Conservation (phyloP, 2,888 invertebrate genomes). For the Cactoblastis cactorum region DNA sequence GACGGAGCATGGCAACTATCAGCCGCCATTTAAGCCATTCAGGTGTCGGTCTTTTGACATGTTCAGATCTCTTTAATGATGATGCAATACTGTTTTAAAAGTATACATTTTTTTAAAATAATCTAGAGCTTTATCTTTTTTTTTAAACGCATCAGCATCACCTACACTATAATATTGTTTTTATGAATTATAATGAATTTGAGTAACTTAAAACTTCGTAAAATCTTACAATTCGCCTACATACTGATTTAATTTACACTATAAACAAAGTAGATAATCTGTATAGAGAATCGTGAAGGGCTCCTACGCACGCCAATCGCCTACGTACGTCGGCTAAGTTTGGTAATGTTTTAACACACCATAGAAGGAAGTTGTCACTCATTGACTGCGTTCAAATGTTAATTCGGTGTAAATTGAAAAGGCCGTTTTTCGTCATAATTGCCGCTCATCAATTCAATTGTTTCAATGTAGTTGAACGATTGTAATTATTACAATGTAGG, state of each 20-base stretch:
- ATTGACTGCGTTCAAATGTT: not conserved
- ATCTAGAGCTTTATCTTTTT: no score
- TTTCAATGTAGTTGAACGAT: not conserved
- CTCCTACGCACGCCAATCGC: conserved; percentile 1
- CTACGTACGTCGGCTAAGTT: not conserved
- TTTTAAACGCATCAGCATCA: conserved; percentile 25
- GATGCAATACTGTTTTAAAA: no score
- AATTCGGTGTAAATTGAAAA: not conserved
- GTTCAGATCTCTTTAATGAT: no score
- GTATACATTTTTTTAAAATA: no score
- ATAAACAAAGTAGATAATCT: not conserved
- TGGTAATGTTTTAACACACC: conserved; percentile 1
- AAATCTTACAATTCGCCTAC: conserved; percentile 33
- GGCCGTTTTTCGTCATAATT: conserved; percentile 1
- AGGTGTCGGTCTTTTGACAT: no score
- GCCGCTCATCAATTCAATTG: not conserved
- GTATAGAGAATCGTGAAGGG: not conserved
- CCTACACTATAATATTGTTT: conserved; percentile 41
- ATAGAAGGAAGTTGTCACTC: conserved; percentile 2
- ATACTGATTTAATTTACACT: conserved; percentile 1
- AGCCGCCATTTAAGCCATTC: no score
- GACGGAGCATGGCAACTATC: no score
- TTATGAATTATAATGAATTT: no score
- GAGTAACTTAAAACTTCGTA: conserved; percentile 16
- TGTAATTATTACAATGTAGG: no score